Percentiles rank a stretch among this genome's conserved stretches.
phyloP scores from a whole-genome alignment of 1,140 invertebrate genomes.

The Drosophila santomea region DNA sequence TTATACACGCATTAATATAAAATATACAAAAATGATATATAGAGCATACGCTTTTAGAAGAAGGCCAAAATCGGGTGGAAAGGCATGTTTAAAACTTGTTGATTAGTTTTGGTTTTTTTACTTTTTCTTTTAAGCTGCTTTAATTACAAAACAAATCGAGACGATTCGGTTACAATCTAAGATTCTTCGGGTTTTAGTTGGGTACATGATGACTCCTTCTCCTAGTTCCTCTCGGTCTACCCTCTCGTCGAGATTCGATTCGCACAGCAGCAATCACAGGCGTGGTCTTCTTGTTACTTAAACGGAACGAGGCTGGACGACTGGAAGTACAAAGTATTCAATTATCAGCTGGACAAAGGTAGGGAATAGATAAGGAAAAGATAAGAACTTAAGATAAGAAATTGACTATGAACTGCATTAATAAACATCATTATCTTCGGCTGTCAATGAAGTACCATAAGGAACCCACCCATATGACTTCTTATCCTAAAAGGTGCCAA shows the following conservation, averaged over 20 bases:
- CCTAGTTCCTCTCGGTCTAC: conserved; percentile 33
- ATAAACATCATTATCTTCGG: too few species aligned
- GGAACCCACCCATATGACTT: too few species aligned
- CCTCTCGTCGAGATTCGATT: conserved; percentile 67
- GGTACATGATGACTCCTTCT: conserved; percentile 43
- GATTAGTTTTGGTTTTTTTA: conserved; percentile 57
- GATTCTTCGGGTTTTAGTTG: conserved; percentile 27
- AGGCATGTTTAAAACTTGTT: conserved; percentile 18
- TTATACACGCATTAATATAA: conserved; percentile 43
- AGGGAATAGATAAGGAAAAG: too few species aligned
- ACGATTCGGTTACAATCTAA: conserved; percentile 62
- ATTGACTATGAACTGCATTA: too few species aligned
- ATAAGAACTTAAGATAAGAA: too few species aligned
- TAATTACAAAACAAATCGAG: conserved; percentile 67
- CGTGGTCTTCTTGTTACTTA: conserved; percentile 86
- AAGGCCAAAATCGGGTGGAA: conserved; percentile 22
- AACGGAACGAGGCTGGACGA: conserved; percentile 88
- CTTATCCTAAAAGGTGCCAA: not conserved
- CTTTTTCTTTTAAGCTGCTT: conserved; percentile 57
- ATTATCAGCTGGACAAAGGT: too few species aligned
- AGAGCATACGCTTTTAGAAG: conserved; percentile 24
- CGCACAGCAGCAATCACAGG: conserved; percentile 86
- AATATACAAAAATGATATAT: conserved; percentile 41
- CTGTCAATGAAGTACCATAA: too few species aligned
- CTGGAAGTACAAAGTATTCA: conserved; percentile 75